Percentiles rank a stretch among this genome's conserved stretches.
Evolutionary conservation across 2,888 invertebrate genomes (phyloP).

Genomic region (Pemphredon lugubris): DNA sequence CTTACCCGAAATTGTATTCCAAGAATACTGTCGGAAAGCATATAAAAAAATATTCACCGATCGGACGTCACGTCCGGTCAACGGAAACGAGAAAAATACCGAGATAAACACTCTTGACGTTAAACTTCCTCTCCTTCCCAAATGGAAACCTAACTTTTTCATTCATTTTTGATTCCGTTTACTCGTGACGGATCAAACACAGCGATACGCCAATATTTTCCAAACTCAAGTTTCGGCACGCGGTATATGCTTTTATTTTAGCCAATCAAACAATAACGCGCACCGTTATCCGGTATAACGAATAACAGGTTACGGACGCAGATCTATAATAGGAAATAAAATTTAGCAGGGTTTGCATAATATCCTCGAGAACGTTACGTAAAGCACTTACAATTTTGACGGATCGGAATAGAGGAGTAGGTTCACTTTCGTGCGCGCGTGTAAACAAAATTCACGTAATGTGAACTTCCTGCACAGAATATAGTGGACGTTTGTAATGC

Average conservation of each 20-base stretch:
- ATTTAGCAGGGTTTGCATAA: background rate
- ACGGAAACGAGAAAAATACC: background rate
- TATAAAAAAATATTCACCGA: no score
- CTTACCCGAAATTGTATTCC: background rate
- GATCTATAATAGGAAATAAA: background rate
- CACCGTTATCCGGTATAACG: constrained; percentile 1
- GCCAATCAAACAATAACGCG: no score
- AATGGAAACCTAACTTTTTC: constrained; percentile 28
- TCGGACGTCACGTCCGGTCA: background rate
- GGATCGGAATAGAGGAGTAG: constrained; percentile 15
- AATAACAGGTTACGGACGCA: constrained; percentile 1
- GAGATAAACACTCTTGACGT: background rate
- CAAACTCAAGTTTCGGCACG: no score
- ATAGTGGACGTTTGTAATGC: no score
- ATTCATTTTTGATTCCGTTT: constrained; percentile 10
- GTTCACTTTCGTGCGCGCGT: no score
- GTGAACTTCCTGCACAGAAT: no score
- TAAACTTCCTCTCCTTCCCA: background rate
- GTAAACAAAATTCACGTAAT: no score
- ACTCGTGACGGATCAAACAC: constrained; percentile 14
- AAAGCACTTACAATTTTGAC: no score
- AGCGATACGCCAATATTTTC: constrained; percentile 7
- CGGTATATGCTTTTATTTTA: no score
- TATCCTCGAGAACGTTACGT: no score
- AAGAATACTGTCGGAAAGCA: background rate